Base-by-base conservation (phyloP, 2,797 vertebrate genomes). In the Anomalospiza imberbis region DNA sequence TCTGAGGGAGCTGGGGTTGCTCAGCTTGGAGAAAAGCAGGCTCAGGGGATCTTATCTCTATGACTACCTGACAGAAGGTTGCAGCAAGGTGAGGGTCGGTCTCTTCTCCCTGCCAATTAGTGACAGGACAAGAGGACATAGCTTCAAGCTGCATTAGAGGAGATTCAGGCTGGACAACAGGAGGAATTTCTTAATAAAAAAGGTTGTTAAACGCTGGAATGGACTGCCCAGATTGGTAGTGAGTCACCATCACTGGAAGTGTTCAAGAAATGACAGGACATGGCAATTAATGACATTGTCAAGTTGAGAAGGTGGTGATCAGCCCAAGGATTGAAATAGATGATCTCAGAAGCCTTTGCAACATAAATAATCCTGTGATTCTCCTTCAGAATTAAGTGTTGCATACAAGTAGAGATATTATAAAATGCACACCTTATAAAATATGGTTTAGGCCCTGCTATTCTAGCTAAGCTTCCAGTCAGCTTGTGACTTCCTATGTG, bases 11-110 rank as follows among this genome's bases (percentile, higher is more conserved):
- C 34, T 73, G 34, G 16, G 10, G 8, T 48, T 72, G 10, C 12
- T 48, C 19, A 48, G 3, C 34, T 48, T 29, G 34, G 42, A 55
- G 25, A n/a, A 73, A 47, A 73, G 10, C 16, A 73, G 20, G 31
- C 4, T 55, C 5, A 13, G 42, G 28, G 4, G 31, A 65, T 54
- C 36, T 36, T 60, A 36, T 51, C 9, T 45, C 50, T 54, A 29
- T 15, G 40, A 11, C 13, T n/a, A 12, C 34, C 31, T 25, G 34
- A 29, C 10, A 63, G 10, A 45, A 55, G n/a, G 19, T 5, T 73
- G 42, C 4, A 55, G 7, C 7, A 34, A 31, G 25, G 2, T 48
- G 16, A 7, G n/a, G 2, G 4, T 14, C 0, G 0, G 9, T 47
- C 36, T 62, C 25, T 29, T 44, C 48, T 44, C 38, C 20, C 32